A percentile compares a stretch with the other conserved stretches of the same genome.
phyloP scores from a whole-genome alignment of 1,140 invertebrate genomes.

The Zaprionus kolodkinae region DNA sequence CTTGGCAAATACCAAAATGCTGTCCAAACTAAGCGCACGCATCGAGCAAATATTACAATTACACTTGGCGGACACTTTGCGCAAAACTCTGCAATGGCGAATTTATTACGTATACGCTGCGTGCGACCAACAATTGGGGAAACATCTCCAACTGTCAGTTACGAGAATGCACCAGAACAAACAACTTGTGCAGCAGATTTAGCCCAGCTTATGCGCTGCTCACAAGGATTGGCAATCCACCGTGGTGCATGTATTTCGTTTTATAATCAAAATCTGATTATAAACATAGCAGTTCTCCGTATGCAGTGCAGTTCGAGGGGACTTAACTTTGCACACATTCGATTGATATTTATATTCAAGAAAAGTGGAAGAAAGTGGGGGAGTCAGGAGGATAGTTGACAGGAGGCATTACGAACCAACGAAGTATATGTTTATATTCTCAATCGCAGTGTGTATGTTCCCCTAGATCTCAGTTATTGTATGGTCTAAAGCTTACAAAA shows the following conservation, averaged over 20 bases:
- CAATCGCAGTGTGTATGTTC: no score
- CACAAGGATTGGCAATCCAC: background rate
- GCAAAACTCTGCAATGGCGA: slow-evolving; percentile 33
- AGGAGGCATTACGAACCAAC: no score
- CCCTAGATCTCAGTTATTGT: no score
- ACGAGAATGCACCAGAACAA: slow-evolving; percentile 34
- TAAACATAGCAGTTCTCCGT: background rate
- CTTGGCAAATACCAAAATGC: slow-evolving; percentile 58
- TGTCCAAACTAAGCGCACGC: slow-evolving; percentile 36
- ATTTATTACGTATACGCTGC: slow-evolving; percentile 62
- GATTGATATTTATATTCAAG: background rate
- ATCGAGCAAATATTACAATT: slow-evolving; percentile 65
- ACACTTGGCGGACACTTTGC: slow-evolving; percentile 64
- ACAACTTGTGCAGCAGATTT: slow-evolving; percentile 48
- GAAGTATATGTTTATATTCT: no score
- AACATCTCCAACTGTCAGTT: slow-evolving; percentile 52
- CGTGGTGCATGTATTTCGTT: background rate
- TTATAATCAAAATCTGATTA: slow-evolving; percentile 1
- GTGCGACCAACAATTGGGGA: slow-evolving; percentile 14
- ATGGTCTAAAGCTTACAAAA: no score
- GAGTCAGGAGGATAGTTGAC: background rate
- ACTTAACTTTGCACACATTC: background rate
- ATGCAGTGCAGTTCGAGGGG: background rate
- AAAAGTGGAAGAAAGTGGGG: background rate
- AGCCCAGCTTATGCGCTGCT: background rate